Evolutionary conservation across 2,113 vertebrate species (phyloP).

Genomic region (Pterophyllum scalare): DNA sequence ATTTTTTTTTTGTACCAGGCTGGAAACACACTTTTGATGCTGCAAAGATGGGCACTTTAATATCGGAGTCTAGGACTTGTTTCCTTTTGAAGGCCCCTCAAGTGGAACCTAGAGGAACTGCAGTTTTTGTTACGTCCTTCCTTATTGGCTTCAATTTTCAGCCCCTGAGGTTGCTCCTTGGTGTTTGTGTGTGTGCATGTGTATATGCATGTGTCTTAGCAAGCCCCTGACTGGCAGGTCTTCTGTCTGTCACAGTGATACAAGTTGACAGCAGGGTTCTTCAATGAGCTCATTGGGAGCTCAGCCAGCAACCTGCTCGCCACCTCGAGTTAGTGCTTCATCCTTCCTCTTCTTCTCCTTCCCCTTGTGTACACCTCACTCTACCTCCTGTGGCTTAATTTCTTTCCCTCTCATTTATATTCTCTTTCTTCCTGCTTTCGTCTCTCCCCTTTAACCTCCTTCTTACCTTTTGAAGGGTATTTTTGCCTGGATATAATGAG

Average conservation of each 20-base stretch:
- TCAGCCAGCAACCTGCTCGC: constrained; percentile 68
- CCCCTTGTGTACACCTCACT: constrained; percentile 12
- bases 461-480: constrained; percentile 35
- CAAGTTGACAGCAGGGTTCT: constrained; percentile 64
- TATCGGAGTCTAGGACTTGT: background rate
- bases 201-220: constrained; percentile 24
- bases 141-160: background rate
- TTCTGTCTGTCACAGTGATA: constrained; percentile 66
- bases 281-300: constrained; percentile 67
- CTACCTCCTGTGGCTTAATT: constrained; percentile 38
- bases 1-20: background rate
- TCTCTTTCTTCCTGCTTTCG: constrained; percentile 25
- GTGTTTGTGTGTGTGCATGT: background rate
- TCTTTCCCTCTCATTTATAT: constrained; percentile 54
- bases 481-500: constrained; percentile 37
- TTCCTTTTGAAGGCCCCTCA: background rate
- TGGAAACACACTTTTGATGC: background rate
- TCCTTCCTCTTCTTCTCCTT: constrained; percentile 3
- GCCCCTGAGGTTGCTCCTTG: background rate
- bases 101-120: background rate
- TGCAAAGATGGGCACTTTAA: background rate
- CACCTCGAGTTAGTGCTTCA: constrained; percentile 32
- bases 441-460: constrained; percentile 25
- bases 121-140: background rate
- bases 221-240: constrained; percentile 35